phyloP scores from a whole-genome alignment of 2,797 vertebrate species.

The Tragelaphus eurycerus region DNA sequence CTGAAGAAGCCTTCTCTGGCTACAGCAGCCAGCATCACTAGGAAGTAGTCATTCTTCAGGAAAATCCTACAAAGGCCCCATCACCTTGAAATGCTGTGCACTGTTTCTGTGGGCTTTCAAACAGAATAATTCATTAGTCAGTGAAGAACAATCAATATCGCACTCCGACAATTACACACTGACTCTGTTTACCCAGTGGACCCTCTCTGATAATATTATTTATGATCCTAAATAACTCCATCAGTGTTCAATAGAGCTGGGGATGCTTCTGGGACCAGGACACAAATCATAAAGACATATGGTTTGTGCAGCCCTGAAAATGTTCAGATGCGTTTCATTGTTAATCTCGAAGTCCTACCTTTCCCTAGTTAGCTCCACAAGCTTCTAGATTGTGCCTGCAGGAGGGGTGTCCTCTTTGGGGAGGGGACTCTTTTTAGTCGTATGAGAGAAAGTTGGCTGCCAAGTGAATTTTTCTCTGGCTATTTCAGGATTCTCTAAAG shows the following conservation, averaged over 20 bases:
- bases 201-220: constrained; percentile 86
- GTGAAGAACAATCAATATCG: constrained; percentile 82
- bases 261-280: constrained; percentile 77
- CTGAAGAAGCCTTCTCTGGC: background rate
- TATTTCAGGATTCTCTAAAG: background rate
- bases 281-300: constrained; percentile 84
- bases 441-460: background rate
- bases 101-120: constrained; percentile 79
- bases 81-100: constrained; percentile 42
- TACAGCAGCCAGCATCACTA: background rate
- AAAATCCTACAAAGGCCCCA: constrained; percentile 62
- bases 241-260: constrained; percentile 82
- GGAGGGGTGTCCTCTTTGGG: background rate
- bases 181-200: constrained; percentile 84
- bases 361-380: background rate
- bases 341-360: constrained; percentile 43
- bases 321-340: constrained; percentile 65
- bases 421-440: background rate
- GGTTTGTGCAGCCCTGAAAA: constrained; percentile 78
- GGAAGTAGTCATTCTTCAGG: background rate
- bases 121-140: constrained; percentile 86
- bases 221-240: constrained; percentile 86
- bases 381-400: background rate
- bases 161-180: constrained; percentile 77
- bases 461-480: background rate